Conservation (phyloP, 2,888 invertebrate species). For the Slavum lentiscoides region DNA sequence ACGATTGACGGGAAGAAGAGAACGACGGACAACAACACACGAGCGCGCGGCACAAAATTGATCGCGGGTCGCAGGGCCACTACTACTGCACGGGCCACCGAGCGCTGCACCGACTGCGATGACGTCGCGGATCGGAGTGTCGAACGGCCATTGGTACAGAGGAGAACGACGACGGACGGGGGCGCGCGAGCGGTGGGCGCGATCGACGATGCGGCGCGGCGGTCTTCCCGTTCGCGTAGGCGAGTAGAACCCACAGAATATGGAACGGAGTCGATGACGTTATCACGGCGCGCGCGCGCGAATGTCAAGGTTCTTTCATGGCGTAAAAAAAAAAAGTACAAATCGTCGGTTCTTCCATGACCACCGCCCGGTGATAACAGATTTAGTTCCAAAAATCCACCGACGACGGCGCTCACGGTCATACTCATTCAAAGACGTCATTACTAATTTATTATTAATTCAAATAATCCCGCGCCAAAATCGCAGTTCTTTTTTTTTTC, state of each 20-base stretch:
- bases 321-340: background rate
- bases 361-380: background rate
- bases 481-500: too few species aligned
- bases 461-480: too few species aligned
- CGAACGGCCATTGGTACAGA: background rate
- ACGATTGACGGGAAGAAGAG: background rate
- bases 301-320: conserved; percentile 34
- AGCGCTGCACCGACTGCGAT: too few species aligned
- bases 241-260: background rate
- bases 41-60: too few species aligned
- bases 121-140: background rate
- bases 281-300: conserved; percentile 20
- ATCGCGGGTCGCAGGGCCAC: background rate
- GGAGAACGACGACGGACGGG: background rate
- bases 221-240: conserved; percentile 11
- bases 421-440: too few species aligned
- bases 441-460: too few species aligned
- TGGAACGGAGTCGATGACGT: background rate
- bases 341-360: background rate
- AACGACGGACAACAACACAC: too few species aligned
- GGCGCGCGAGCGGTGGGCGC: background rate
- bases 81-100: background rate
- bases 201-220: background rate
- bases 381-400: too few species aligned
- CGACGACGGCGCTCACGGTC: too few species aligned